phyloP scores from a whole-genome alignment of 2,888 invertebrate species.

The Amblyjoppa proteus region DNA sequence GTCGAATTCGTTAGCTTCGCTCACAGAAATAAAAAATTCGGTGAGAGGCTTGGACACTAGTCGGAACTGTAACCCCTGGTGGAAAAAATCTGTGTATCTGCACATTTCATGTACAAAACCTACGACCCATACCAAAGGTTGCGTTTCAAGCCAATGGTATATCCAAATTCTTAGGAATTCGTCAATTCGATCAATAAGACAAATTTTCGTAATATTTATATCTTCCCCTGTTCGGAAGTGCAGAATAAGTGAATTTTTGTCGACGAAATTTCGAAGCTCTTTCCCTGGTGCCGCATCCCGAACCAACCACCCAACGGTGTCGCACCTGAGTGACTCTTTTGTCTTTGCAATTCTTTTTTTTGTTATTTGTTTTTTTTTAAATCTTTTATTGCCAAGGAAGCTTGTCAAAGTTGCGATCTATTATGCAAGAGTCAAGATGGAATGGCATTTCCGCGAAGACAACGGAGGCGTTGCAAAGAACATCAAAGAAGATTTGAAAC shows the following conservation, averaged over 20 bases:
- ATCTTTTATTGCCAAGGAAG: neutral
- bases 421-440: neutral
- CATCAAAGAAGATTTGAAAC: neutral
- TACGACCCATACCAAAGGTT: neutral
- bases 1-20: no score
- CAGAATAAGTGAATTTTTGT: constrained; percentile 1
- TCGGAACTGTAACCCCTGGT: neutral
- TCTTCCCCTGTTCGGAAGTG: neutral
- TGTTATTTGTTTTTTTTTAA: neutral
- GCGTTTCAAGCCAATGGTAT: neutral
- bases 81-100: neutral
- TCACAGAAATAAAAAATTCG: neutral
- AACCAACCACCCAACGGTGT: neutral
- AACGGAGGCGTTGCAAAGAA: neutral
- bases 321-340: constrained; percentile 19
- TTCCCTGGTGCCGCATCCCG: neutral
- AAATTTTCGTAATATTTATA: neutral
- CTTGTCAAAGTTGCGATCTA: neutral
- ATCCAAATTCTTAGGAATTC: neutral
- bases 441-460: neutral
- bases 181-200: neutral
- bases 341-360: neutral
- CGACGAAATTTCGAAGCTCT: constrained; percentile 12
- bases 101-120: neutral
- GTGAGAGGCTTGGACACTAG: neutral